Evolutionary conservation across 2,888 invertebrate species (phyloP), one percentile per base, ranked within the genome.

Genomic region (Acronicta leporina): DNA sequence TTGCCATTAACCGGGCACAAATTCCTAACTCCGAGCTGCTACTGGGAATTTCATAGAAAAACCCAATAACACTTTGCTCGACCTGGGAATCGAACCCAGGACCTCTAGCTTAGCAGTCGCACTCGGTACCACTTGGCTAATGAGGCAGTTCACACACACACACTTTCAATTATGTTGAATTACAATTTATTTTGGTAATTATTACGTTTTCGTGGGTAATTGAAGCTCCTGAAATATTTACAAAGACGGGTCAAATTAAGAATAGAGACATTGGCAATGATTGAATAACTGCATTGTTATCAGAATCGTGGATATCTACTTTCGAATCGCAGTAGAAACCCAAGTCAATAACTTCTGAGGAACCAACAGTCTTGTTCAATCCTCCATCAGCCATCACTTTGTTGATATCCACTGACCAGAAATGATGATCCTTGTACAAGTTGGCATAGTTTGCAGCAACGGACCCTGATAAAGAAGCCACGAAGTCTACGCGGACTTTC

Each of bases 331-430:
- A 53, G 41, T 74, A 84, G 54, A 81, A 86, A 1, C 67, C 71
- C 6, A 87, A 50, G 0, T 78, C 75, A 1, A 88, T 81, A 4
- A 77, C 57, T 46, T 88, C 85, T 0, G 68, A 63, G 50, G 60
- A 77, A 10, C 25, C 15, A 0, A 76, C 25, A 0, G 45, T 44
- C 4, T 52, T 67, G 5, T 67, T 67, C 38, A 85, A 25, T 0
- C 67, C 73, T 0, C 67, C 80, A 1, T 69, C 68, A 0, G 45
- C n/a, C 64, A 84, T 58, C 10, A 87, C 63, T 0, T 62, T 51
- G 11, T 79, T 73, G 4, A 88, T 60, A 41, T 80, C 79, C 3
- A 83, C 25, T 0, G 76, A 75, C 84, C 84, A 87, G 79, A 87
- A 87, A 51, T 84, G 80, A 57, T 87, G 88, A 14, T 69, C 82